Evolutionary conservation across 2,888 invertebrate genomes (phyloP), one percentile per base, ranked within the genome.

Genomic region (Cephus pygmeus): DNA sequence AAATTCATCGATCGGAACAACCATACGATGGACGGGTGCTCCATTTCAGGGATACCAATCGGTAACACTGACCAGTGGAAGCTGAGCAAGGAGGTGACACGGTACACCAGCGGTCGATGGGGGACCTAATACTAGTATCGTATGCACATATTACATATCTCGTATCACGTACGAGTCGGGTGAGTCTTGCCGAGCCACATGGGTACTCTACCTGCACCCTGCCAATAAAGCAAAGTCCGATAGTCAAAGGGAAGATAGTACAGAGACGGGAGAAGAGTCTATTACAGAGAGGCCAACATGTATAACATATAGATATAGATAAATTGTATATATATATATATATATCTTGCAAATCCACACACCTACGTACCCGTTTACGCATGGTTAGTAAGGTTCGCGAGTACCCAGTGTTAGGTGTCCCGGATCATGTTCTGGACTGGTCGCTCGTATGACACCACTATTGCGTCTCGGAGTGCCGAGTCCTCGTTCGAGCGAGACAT

Each of bases 391-490:
- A 81, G 23, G 81, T 82, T 81, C 76, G 79, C 76, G 81, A 81
- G 80, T 79, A 56, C 74, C 77, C 75, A 80, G 82, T 84, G 81
- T 84, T 83, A 77, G 82, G 83, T 84, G 23, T 84, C 83, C 84
- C 81, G 78, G 79, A 71, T 71, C 33, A 34, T 71, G 34, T 71
- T 71, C 33, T 56, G 56, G 9, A 12, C 71, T 34, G 33, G 71
- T 71, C 79, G 73, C 81, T 83, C 83, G 77, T 82, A 82, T 82
- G 81, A 82, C 82, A 83, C 82, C 83, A 79, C 80, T 82, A 82
- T 81, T 83, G 80, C 83, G 83, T 82, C 83, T 82, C 83, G 82
- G 82, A 33, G 31, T 34, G 12, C 71, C 71, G 31, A 31, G 71
- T 34, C 6, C 71, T 31, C 15, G 12, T 71, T 71, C 71, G 71